A percentile compares a stretch with the other conserved stretches of the same genome.
phyloP scores from a whole-genome alignment of 2,797 vertebrate species.

The Gallinago nigripennis region DNA sequence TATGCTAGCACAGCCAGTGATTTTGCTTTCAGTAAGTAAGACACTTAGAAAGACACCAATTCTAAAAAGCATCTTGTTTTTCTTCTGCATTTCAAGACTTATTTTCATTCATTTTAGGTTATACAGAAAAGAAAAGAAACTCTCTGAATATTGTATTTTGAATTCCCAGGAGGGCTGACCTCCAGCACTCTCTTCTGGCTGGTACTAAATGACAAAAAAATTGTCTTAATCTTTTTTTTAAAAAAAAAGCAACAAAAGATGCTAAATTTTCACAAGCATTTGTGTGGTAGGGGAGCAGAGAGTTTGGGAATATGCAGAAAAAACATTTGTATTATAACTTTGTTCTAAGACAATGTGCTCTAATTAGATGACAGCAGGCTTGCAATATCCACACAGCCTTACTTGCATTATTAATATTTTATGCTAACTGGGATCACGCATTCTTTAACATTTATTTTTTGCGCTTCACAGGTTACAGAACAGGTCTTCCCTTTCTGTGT shows the following conservation, averaged over 20 bases:
- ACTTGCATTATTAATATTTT: slow-evolving; percentile 6
- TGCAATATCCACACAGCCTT: background rate
- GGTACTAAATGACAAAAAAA: background rate
- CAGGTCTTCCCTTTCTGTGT: background rate
- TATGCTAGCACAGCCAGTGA: background rate
- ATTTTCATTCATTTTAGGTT: background rate
- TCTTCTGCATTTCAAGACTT: background rate
- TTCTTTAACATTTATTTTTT: slow-evolving; percentile 35
- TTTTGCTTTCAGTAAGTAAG: background rate
- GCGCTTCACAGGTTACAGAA: background rate
- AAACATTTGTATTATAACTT: background rate
- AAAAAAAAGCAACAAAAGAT: background rate
- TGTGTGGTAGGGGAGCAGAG: background rate
- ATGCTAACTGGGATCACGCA: slow-evolving; percentile 31
- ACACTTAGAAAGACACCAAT: background rate
- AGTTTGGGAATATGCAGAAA: background rate
- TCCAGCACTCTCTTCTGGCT: background rate
- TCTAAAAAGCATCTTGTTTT: background rate
- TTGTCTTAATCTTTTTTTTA: rapidly evolving
- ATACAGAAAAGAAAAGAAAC: background rate
- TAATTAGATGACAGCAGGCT: slow-evolving; percentile 5
- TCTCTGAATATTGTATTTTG: background rate
- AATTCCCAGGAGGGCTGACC: background rate
- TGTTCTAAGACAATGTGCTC: background rate
- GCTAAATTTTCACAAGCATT: background rate